Evolutionary conservation across 2,888 invertebrate genomes (phyloP).

Genomic region (Nineta flava): DNA sequence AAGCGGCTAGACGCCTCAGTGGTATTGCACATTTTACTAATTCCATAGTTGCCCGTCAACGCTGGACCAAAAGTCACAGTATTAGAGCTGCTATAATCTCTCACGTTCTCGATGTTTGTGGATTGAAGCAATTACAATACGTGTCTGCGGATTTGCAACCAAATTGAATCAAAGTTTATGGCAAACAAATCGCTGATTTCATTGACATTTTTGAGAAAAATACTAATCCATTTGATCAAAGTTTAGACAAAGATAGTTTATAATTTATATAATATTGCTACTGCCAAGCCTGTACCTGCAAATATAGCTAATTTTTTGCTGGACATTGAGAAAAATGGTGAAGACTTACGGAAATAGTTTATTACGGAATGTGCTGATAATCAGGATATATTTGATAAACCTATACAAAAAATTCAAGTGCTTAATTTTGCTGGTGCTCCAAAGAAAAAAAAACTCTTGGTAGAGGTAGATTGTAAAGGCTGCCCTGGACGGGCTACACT

Average conservation of each 20-base stretch:
- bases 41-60: conserved; percentile 15
- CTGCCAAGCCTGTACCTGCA: conserved; percentile 10
- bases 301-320: conserved; percentile 17
- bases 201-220: conserved; percentile 8
- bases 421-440: conserved; percentile 11
- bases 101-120: conserved; percentile 10
- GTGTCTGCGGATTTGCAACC: conserved; percentile 1
- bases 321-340: conserved; percentile 15
- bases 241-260: conserved; percentile 12
- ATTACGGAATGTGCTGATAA: conserved; percentile 11
- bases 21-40: conserved; percentile 15
- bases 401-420: conserved; percentile 12
- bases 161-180: neutral
- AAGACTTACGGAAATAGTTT: conserved; percentile 9
- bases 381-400: conserved; percentile 12
- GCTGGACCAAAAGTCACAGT: conserved; percentile 11
- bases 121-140: conserved; percentile 4
- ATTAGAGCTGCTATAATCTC: conserved; percentile 10
- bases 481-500: too few species aligned
- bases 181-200: neutral
- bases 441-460: conserved; percentile 12
- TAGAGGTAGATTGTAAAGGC: too few species aligned
- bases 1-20: conserved; percentile 14
- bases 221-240: conserved; percentile 13
- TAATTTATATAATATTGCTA: conserved; percentile 15